Evolutionary conservation across 2,113 vertebrate genomes (phyloP).

Genomic region (Python bivittatus): DNA sequence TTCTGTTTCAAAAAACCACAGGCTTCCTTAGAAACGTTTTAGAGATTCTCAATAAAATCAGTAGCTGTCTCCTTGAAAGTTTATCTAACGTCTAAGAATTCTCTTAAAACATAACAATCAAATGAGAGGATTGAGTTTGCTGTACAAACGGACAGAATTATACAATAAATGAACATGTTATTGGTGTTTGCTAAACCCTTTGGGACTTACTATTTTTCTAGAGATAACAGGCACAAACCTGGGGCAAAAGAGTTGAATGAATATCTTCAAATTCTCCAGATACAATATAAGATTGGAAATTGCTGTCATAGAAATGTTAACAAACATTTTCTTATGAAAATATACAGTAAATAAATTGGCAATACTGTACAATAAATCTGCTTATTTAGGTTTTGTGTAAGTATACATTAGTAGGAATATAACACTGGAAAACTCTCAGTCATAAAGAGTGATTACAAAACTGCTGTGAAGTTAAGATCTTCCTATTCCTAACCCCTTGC

Average conservation of each 20-base stretch:
- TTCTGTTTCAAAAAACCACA: not conserved
- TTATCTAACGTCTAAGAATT: not conserved
- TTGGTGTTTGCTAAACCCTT: not conserved
- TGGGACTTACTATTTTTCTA: not conserved
- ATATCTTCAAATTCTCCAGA: not conserved
- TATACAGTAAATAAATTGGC: not conserved
- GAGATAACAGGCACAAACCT: not conserved
- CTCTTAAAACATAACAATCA: not conserved
- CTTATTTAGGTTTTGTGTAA: not conserved
- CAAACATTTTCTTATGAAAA: not conserved
- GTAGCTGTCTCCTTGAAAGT: not conserved
- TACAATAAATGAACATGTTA: not conserved
- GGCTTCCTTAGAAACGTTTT: not conserved
- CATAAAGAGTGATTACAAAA: not conserved
- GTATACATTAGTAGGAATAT: not conserved
- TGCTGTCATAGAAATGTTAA: not conserved
- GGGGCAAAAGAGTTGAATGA: not conserved
- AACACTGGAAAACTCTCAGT: not conserved
- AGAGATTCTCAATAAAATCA: not conserved
- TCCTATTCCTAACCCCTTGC: not conserved
- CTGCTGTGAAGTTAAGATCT: not conserved
- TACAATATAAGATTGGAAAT: not conserved
- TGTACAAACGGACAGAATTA: not conserved
- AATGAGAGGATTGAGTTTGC: not conserved
- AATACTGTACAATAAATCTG: not conserved